These are phyloP conservation scores for Sceliomorpha sp. DNA, from an alignment of 2,888 invertebrate species.

Conservation along the genomic window DNA sequence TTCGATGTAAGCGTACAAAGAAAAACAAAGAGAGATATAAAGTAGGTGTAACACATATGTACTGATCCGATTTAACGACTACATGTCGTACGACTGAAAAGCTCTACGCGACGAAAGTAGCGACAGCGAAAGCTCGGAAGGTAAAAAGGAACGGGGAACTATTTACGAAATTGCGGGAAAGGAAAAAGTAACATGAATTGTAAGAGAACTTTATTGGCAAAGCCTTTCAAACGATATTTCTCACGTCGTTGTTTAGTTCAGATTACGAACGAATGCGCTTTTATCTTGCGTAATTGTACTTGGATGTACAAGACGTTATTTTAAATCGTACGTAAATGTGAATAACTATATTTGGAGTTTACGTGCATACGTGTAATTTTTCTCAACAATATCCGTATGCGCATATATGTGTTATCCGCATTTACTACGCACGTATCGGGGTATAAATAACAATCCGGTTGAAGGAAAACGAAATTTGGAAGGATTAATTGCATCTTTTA, in stretches of 20 bases:
- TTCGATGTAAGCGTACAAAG: slow-evolving; percentile 54
- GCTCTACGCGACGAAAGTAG: slow-evolving; percentile 26
- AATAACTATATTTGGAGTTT: too few species aligned
- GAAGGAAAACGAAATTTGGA: slow-evolving; percentile 16
- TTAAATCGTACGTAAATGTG: too few species aligned
- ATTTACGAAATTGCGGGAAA: slow-evolving; percentile 4
- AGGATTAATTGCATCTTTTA: slow-evolving; percentile 25
- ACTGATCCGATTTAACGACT: slow-evolving; percentile 49
- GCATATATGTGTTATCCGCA: too few species aligned
- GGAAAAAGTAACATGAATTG: not conserved
- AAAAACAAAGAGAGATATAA: slow-evolving; percentile 50
- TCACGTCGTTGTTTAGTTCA: too few species aligned
- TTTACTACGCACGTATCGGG: too few species aligned
- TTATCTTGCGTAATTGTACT: too few species aligned
- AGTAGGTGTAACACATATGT: slow-evolving; percentile 49
- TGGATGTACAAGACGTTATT: too few species aligned
- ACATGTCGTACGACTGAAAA: slow-evolving; percentile 32
- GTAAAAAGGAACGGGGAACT: slow-evolving; percentile 6
- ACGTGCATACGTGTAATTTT: too few species aligned
- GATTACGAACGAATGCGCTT: too few species aligned
- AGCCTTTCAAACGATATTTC: too few species aligned
- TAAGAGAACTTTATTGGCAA: not conserved
- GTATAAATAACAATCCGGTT: too few species aligned
- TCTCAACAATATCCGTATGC: too few species aligned
- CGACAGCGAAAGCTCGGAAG: slow-evolving; percentile 5